A percentile compares a stretch with the other conserved stretches of the same genome.
phyloP scores from a whole-genome alignment of 2,113 vertebrate species.

The Marcusenius ussheri region DNA sequence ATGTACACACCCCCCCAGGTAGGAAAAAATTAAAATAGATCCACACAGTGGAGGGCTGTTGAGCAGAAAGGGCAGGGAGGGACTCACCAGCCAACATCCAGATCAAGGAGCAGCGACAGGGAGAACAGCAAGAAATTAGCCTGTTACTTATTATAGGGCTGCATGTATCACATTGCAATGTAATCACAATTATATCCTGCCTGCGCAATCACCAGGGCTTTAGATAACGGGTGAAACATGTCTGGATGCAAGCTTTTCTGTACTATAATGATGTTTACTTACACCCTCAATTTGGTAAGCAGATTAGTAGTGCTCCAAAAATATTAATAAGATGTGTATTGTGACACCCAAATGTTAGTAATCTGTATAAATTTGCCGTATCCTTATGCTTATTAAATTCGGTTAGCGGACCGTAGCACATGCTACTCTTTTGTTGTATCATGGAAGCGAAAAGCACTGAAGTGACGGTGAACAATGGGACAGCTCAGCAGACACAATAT shows the following conservation, averaged over 20 bases:
- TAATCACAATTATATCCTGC: neutral
- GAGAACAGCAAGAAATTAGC: conserved; percentile 39
- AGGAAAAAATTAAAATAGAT: neutral
- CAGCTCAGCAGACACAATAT: too few species aligned
- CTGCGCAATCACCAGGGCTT: neutral
- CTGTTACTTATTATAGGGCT: neutral
- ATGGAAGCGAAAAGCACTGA: too few species aligned
- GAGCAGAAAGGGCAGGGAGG: neutral
- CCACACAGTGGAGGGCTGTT: neutral
- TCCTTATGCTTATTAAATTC: too few species aligned
- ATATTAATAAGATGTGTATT: too few species aligned
- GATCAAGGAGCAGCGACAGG: conserved; percentile 67
- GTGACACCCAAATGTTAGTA: too few species aligned
- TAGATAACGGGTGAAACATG: neutral
- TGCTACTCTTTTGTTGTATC: too few species aligned
- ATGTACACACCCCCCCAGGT: neutral
- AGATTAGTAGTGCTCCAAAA: too few species aligned
- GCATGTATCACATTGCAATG: neutral
- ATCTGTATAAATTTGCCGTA: too few species aligned
- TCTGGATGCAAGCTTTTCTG: neutral
- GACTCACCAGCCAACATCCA: conserved; percentile 80
- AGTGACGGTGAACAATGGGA: too few species aligned
- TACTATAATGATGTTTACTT: too few species aligned
- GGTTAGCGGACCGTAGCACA: too few species aligned
- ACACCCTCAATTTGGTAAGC: too few species aligned